These are phyloP conservation scores for Coleophora deauratella DNA, from an alignment of 2,888 invertebrate genomes.

Conservation along the genomic window DNA sequence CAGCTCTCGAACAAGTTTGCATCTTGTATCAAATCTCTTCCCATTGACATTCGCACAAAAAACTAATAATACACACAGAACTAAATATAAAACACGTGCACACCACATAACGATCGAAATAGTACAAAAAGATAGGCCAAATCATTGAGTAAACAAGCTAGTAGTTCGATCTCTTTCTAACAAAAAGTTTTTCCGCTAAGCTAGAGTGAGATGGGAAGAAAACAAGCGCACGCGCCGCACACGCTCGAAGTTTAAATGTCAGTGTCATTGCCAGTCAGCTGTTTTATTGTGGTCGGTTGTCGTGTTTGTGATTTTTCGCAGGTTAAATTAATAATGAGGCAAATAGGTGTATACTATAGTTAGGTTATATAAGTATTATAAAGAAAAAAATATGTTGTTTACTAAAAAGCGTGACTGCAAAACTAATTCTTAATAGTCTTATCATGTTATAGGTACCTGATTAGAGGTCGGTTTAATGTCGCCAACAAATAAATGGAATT, in stretches of 20 bases:
- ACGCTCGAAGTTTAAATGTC: constrained; percentile 28
- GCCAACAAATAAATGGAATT: too few species aligned
- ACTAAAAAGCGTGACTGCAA: too few species aligned
- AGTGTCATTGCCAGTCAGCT: constrained; percentile 25
- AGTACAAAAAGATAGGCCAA: not conserved
- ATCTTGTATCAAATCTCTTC: constrained; percentile 47
- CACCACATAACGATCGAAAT: constrained; percentile 30
- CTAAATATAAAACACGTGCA: constrained; percentile 29
- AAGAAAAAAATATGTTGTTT: too few species aligned
- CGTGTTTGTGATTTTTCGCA: too few species aligned
- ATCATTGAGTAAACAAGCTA: not conserved
- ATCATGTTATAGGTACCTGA: too few species aligned
- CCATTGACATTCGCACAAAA: constrained; percentile 19
- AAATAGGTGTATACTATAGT: too few species aligned
- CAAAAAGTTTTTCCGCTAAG: too few species aligned
- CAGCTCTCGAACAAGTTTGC: constrained; percentile 49
- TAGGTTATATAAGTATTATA: too few species aligned
- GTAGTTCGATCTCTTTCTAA: not conserved
- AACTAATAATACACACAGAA: constrained; percentile 14
- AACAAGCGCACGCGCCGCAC: constrained; percentile 1
- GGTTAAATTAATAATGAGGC: too few species aligned
- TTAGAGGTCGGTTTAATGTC: too few species aligned
- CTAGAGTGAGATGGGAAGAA: too few species aligned
- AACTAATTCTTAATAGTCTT: too few species aligned
- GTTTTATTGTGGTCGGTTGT: constrained; percentile 6